Evolutionary conservation across 1,140 invertebrate genomes (phyloP).

Genomic region (Hormaphis cornu): DNA sequence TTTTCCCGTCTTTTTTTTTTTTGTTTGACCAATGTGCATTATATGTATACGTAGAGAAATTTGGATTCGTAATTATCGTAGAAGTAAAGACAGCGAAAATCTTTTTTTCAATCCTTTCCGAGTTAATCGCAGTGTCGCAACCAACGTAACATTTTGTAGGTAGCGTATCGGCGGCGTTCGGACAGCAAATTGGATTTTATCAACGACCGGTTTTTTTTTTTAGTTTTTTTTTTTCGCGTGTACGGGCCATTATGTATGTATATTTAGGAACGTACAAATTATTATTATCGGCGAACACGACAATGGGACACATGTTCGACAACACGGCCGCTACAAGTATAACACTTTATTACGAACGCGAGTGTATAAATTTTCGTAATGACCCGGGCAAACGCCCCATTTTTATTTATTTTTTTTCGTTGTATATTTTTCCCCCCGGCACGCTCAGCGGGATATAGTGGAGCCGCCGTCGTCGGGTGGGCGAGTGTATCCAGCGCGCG

Average conservation of each 20-base stretch:
- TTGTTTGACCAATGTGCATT: no score
- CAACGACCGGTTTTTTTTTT: slow-evolving; percentile 15
- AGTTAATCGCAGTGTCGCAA: no score
- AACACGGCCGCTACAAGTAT: no score
- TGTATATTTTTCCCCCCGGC: background rate
- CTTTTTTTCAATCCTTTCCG: no score
- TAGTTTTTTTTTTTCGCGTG: background rate
- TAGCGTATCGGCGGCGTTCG: no score
- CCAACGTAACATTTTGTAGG: no score
- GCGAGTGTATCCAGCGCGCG: background rate
- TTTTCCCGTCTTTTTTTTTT: no score
- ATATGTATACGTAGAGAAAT: no score
- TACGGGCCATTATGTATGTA: slow-evolving; percentile 12
- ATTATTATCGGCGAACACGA: slow-evolving; percentile 13
- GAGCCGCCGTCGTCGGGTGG: background rate
- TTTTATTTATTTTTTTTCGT: background rate
- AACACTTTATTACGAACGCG: background rate
- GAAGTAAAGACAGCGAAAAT: no score
- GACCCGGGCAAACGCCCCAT: background rate
- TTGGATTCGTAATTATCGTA: no score
- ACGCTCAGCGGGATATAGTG: background rate
- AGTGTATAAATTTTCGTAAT: background rate
- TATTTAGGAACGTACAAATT: slow-evolving; percentile 26
- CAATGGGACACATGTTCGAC: slow-evolving; percentile 24
- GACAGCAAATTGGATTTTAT: slow-evolving; percentile 31